Percentiles rank a stretch among this genome's conserved stretches.
Evolutionary conservation across 2,888 invertebrate species (phyloP).

Genomic region (Leptopilina syphax): DNA sequence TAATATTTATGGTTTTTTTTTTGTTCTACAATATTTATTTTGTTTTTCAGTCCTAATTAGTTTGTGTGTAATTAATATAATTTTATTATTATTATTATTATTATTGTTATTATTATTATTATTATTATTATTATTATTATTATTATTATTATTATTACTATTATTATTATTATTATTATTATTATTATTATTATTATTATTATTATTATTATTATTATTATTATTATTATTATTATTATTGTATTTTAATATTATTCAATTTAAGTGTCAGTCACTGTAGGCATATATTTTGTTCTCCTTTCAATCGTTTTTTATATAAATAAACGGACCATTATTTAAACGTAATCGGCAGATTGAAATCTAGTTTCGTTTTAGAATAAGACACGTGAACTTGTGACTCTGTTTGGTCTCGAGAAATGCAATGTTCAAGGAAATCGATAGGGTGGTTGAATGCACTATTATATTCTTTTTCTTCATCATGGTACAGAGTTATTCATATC

Average conservation of each 20-base stretch:
- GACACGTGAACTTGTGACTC: background rate
- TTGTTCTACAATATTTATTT: no score
- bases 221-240: no score
- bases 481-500: slow-evolving; percentile 13
- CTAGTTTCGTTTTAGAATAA: background rate
- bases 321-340: background rate
- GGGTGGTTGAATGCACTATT: slow-evolving; percentile 23
- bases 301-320: background rate
- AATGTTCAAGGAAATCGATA: slow-evolving; percentile 25
- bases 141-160: no score
- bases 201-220: no score
- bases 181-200: no score
- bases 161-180: no score
- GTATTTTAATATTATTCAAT: background rate
- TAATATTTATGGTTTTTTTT: no score
- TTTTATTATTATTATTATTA: no score
- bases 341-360: background rate
- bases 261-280: background rate
- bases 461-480: slow-evolving; percentile 13
- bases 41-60: no score
- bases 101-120: no score
- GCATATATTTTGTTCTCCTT: background rate
- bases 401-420: background rate
- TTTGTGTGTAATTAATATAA: no score
- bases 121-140: no score